Evolutionary conservation across 2,113 vertebrate species (phyloP), one percentile per base, ranked within the genome.

Genomic region (Pluvianellus socialis): DNA sequence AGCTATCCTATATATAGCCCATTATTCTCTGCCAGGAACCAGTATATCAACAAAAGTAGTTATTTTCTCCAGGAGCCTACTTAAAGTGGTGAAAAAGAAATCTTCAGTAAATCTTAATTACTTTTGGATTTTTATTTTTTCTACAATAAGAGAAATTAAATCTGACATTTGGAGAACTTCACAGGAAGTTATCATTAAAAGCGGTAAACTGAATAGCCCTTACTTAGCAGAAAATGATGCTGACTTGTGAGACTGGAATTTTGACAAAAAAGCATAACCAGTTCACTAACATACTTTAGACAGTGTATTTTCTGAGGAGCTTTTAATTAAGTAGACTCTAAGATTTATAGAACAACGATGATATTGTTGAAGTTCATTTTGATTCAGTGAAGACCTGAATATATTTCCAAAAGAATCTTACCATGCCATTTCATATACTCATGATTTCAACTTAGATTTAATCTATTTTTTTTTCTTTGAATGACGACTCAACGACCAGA

Each of bases 181-280:
- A 86, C 19, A 68, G 50, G 35, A 94, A 92, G 76, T 59, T 75
- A 88, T 84, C 44, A 81, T 87, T 96, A 95, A 76, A 71, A 82
- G 7, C 47, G 72, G 18, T 72, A 89, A 86, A 50, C 33, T 35
- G 45, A 81, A 75, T 66, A 88, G 44, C 30, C 40, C 75, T 88
- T 72, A 89, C 50, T 79, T 77, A 82, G 50, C 75, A 91, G 87
- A 89, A 85, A 83, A 74, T 38, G 4, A 79, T 71, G 66, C 19
- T 32, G 9, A 76, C 72, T 93, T 84, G 10, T 63, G 47, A 87
- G 68, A 68, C 10, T 50, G 21, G 28, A 85, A 82, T 90, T 83
- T 80, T 82, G 55, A 77, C 72, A 93, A 90, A 92, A 24, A 79
- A 82, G 50, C 33, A 88, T 79, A 94, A 72, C 7, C 22, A 35